These are phyloP conservation scores for Psammodynastes pulverulentus DNA, from an alignment of 2,113 vertebrate species.

Conservation along the genomic window DNA sequence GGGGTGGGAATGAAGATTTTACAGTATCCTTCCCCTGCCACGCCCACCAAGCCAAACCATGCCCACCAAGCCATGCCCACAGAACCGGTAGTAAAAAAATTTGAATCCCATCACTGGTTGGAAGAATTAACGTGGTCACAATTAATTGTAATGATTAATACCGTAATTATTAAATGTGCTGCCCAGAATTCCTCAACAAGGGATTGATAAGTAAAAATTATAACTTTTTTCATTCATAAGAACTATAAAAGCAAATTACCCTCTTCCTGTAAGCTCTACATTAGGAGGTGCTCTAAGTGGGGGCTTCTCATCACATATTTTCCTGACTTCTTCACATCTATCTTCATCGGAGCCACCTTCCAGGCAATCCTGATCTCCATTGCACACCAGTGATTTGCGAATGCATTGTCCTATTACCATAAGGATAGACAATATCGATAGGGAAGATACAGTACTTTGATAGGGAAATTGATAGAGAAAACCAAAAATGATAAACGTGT, in stretches of 20 bases:
- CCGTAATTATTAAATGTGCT: neutral
- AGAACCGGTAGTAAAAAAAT: too few species aligned
- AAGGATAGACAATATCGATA: neutral
- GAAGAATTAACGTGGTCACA: neutral
- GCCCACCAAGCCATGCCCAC: too few species aligned
- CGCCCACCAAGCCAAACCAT: too few species aligned
- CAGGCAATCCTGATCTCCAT: slow-evolving; percentile 88
- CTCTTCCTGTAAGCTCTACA: slow-evolving; percentile 74
- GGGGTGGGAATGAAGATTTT: too few species aligned
- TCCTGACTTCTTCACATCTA: slow-evolving; percentile 66
- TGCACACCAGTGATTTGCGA: slow-evolving; percentile 79
- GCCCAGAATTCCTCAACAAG: neutral
- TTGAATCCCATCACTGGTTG: too few species aligned
- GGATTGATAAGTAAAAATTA: neutral
- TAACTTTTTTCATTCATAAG: neutral
- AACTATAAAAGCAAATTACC: slow-evolving; percentile 66
- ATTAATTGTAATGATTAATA: neutral
- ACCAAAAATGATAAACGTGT: neutral
- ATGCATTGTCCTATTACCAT: slow-evolving; percentile 80
- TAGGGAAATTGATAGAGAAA: too few species aligned
- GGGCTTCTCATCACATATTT: slow-evolving; percentile 72
- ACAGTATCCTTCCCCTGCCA: too few species aligned
- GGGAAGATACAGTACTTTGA: neutral
- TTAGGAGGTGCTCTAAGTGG: slow-evolving; percentile 76
- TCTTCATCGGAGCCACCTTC: slow-evolving; percentile 80